phyloP scores from a whole-genome alignment of 1,140 invertebrate genomes.

The Tetramorium parvispinum region DNA sequence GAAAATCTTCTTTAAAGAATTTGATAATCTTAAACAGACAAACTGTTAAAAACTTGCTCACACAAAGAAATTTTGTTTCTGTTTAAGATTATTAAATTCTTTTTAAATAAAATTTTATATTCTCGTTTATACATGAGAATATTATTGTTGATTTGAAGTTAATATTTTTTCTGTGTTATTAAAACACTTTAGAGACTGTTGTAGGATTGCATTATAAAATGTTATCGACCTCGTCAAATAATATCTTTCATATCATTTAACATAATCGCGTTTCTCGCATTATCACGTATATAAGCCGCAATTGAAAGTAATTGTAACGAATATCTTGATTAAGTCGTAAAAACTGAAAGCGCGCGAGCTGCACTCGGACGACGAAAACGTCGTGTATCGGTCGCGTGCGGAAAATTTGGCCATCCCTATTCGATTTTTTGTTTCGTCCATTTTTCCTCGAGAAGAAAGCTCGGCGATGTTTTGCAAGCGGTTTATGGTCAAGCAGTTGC shows the following conservation, averaged over 20 bases:
- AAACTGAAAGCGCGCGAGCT: background rate
- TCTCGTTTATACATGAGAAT: too few species aligned
- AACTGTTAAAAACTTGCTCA: too few species aligned
- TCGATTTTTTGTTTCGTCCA: background rate
- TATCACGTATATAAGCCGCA: too few species aligned
- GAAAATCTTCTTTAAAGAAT: too few species aligned
- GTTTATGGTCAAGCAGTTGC: constrained; percentile 70
- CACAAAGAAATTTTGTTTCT: too few species aligned
- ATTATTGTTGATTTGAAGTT: too few species aligned
- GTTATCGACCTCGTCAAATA: background rate
- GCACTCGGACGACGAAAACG: background rate
- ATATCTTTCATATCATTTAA: background rate
- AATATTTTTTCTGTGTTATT: too few species aligned
- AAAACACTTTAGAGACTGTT: background rate
- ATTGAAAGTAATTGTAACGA: background rate
- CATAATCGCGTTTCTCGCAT: constrained; percentile 3
- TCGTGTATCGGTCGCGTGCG: background rate
- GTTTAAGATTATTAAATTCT: too few species aligned
- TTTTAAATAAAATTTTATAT: too few species aligned
- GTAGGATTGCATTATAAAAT: background rate
- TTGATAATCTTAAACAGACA: too few species aligned
- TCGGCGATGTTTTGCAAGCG: constrained; percentile 58
- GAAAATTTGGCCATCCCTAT: background rate
- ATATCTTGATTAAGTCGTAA: background rate
- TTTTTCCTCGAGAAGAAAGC: constrained; percentile 22